Evolutionary conservation across 2,888 invertebrate genomes (phyloP), one percentile per base, ranked within the genome.

Genomic region (Volucella zonaria): DNA sequence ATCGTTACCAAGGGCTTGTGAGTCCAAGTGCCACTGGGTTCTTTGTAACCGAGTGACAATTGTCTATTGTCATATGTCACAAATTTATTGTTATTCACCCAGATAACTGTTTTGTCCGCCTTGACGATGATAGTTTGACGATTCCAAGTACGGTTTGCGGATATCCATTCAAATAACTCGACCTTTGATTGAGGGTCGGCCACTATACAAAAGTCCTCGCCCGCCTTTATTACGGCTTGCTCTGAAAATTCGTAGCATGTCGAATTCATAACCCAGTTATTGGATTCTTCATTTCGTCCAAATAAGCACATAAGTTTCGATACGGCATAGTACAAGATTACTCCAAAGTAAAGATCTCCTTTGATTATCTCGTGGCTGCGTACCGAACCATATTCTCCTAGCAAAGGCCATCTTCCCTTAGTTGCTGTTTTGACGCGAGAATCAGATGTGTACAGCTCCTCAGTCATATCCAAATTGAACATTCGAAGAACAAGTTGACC

Each of bases 331-430:
- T 23, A 77, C n/a, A 70, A 40, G 1, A 68, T 15, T 2, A 77
- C 52, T 3, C 18, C 61, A 52, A 77, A 77, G 23, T 15, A 77
- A 14, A 52, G 45, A n/a, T 62, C 54, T 18, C 77, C 77, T 54
- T 12, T 58, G 3, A 77, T 54, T 3, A 77, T 42, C 11, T 68
- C 68, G 40, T 70, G 49, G 14, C n/a, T 54, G 10, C 54, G 6
- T 1, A 68, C 68, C 1, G 77, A 43, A 18, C 45, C 31, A 14
- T 52, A 31, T 15, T 68, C 61, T 6, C 77, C 77, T 12, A 77
- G 15, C 6, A 77, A 38, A 6, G 77, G 77, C 77, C 77, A 77
- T 52, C 75, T 66, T 43, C 75, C 75, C 47, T 67, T 67, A 0
- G 42, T 42, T 38, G 49, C 23, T 12, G 0, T 1, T 8, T 52